Conservation (phyloP, 2,888 invertebrate species). For the Amaurobius ferox region DNA sequence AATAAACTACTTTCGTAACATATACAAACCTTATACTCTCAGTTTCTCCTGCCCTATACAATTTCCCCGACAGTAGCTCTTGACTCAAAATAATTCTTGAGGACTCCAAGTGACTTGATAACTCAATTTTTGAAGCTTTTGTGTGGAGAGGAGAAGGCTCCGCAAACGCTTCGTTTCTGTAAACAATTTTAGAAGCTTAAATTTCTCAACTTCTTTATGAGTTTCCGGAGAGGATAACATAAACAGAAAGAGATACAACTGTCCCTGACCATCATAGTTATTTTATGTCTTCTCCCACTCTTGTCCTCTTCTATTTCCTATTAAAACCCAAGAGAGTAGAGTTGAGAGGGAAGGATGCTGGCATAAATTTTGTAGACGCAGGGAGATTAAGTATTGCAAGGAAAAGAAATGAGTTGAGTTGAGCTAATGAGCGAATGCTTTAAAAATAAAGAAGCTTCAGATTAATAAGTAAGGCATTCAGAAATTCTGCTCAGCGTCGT, state of each 20-base stretch:
- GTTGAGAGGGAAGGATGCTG: conserved; percentile 23
- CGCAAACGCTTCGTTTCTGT: conserved; percentile 29
- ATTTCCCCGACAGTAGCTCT: conserved; percentile 43
- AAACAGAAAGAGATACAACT: conserved; percentile 66
- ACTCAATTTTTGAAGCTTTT: conserved; percentile 36
- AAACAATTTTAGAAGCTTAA: conserved; percentile 47
- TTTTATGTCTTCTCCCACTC: conserved; percentile 50
- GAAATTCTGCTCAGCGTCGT: not conserved
- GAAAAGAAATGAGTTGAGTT: not conserved
- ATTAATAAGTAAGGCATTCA: not conserved
- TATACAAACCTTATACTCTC: not conserved
- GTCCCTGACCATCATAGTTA: conserved; percentile 60
- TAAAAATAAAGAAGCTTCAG: not conserved
- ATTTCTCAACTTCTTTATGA: conserved; percentile 65
- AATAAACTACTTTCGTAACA: not conserved
- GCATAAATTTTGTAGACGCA: conserved; percentile 46
- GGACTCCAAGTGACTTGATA: conserved; percentile 26
- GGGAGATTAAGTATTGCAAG: not conserved
- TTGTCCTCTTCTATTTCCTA: conserved; percentile 60
- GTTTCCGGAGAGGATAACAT: conserved; percentile 66
- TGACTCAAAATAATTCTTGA: conserved; percentile 63
- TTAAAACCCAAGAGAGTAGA: conserved; percentile 58
- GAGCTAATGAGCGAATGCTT: not conserved
- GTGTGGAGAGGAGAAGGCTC: conserved; percentile 11
- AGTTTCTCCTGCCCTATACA: conserved; percentile 18